Evolutionary conservation across 2,113 vertebrate genomes (phyloP), one percentile per base, ranked within the genome.

Genomic region (Pyrgilauda ruficollis): DNA sequence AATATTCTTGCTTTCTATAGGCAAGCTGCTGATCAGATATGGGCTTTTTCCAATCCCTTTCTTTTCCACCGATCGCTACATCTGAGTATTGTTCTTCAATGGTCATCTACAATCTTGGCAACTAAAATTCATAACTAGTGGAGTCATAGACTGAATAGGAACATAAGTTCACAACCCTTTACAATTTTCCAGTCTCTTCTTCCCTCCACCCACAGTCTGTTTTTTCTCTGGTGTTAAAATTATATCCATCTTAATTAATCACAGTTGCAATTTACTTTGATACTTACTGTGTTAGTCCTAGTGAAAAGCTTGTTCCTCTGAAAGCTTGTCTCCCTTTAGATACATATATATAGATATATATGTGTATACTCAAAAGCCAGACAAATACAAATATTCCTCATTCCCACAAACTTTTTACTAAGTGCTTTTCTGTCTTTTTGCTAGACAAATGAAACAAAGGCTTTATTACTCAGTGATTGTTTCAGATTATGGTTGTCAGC

Each of bases 71-170:
- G 58, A 8, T 58, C 8, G n/a, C 35, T 76, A 8, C 11, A 47
- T 43, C 53, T 63, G 5, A 85, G 11, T 68, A 53, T n/a, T 47
- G 12, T 22, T 68, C 37, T 58, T 73, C 26, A 73, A 6, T 12
- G 11, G 24, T 74, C 14, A 27, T 41, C 15, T 50, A 61, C 0
- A 0, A 50, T n/a, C 23, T 33, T 46, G 49, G 14, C 8, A 82
- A 85, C 44, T 64, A 46, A 82, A 82, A 74, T 46, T 74, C 28
- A 4, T 64, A 68, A 69, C 19, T 64, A 63, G 7, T 59, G 26
- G 26, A 89, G 39, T 39, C 28, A 59, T 33, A 78, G 35, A 55
- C 24, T 69, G 28, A 78, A 74, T 7, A 63, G 15, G 15, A 31
- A 39, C 10, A 28, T 19, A 35, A 4, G 6, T 86, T 78, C 26